Evolutionary conservation across 2,888 invertebrate genomes (phyloP), one percentile per base, ranked within the genome.

Genomic region (Acholoe squamosa): DNA sequence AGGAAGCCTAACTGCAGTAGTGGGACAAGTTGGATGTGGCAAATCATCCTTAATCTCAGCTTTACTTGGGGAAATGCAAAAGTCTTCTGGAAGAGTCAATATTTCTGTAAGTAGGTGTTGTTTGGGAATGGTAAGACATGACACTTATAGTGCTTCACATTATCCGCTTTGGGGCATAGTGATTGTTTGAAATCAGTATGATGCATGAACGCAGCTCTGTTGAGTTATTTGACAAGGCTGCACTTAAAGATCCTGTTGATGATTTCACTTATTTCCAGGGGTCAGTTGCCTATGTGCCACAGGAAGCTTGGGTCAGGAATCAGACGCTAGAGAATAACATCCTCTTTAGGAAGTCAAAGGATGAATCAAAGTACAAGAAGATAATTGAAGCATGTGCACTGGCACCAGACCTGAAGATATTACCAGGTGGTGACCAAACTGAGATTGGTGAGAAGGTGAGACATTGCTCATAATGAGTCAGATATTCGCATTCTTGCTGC

Each of bases 1-100:
- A 84, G 97, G 97, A 14, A 96, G 97, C 10, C 96, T 98, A 52
- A 97, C 98, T 16, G 98, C 98, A 0, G 97, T 98, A 34, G 98
- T 98, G 0, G 98, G 98, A 3, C 97, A 97, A 43, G 98, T 98
- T 0, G 98, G 98, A 90, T 97, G 98, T 0, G 98, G 98, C 89
- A 98, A 98, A 92, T 93, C 94, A 12, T 94, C 94, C 14, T 91
- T 95, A 12, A 84, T 95, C 52, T 93, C 94, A 31, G 94, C 94
- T 33, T 91, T 94, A n/a, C 92, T 95, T 19, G 95, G 95, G 31
- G 95, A 95, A 91, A 94, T 95, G 93, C 93, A 94, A 31, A 93
- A 93, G 90, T 71, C 93, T 12, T 88, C 92, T 5, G 95, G 95
- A 43, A 90, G 89, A 16, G 93, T 94, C 33, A 93, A 91, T 88